These are phyloP conservation scores for Crax fasciolata DNA, from an alignment of 2,797 vertebrate species.

Conservation along the genomic window DNA sequence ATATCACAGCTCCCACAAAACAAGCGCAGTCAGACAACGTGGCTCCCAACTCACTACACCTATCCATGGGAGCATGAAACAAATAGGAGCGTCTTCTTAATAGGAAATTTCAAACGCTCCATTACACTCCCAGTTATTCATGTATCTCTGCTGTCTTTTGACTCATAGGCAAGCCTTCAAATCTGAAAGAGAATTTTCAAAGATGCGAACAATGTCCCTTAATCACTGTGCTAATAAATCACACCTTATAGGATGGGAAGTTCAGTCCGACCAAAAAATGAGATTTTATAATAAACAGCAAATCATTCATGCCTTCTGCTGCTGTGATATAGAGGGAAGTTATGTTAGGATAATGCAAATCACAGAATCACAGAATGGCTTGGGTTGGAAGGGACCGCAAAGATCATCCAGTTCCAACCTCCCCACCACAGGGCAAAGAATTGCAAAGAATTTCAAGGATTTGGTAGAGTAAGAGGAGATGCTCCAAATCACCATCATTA, in stretches of 20 bases:
- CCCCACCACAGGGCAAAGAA: too few species aligned
- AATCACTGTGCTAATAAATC: constrained; percentile 37
- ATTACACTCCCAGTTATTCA: constrained; percentile 30
- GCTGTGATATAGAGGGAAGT: background rate
- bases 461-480: background rate
- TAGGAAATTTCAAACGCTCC: constrained; percentile 35
- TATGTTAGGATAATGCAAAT: background rate
- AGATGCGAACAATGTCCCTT: constrained; percentile 29
- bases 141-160: constrained; percentile 6
- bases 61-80: background rate
- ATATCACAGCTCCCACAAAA: background rate
- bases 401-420: too few species aligned
- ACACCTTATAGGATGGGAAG: background rate
- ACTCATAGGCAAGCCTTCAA: background rate
- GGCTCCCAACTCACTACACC: background rate
- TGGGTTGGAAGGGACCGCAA: too few species aligned
- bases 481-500: background rate
- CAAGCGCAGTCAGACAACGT: background rate
- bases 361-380: too few species aligned
- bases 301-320: background rate
- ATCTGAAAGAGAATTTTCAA: background rate
- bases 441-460: background rate
- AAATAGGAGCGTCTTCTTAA: background rate
- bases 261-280: background rate
- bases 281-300: background rate